phyloP scores from a whole-genome alignment of 2,888 invertebrate genomes.

The Microplitis manilae region DNA sequence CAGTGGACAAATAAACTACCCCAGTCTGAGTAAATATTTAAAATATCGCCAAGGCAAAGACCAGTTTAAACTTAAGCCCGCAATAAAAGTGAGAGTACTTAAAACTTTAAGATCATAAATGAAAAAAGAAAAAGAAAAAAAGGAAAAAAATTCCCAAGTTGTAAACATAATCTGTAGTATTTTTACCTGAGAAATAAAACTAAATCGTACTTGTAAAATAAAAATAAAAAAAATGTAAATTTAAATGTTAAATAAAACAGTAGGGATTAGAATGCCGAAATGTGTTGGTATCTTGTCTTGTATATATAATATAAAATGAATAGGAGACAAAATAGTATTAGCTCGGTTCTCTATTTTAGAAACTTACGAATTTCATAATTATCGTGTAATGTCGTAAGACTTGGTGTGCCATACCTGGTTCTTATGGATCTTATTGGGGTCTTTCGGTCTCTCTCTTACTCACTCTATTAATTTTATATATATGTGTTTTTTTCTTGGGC shows the following conservation, averaged over 20 bases:
- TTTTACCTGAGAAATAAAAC: constrained; percentile 10
- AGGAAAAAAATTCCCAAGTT: background rate
- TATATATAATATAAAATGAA: constrained; percentile 34
- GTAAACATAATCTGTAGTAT: background rate
- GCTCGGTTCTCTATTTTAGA: constrained; percentile 62
- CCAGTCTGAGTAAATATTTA: background rate
- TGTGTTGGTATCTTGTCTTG: constrained; percentile 1
- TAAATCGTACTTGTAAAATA: constrained; percentile 8
- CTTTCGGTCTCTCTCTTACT: constrained; percentile 13
- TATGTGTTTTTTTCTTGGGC: constrained; percentile 29
- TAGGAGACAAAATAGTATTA: constrained; percentile 49
- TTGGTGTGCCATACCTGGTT: constrained; percentile 51
- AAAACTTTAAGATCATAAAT: background rate
- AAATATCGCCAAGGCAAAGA: background rate
- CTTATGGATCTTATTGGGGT: constrained; percentile 18
- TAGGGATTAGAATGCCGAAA: background rate
- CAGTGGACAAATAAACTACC: background rate
- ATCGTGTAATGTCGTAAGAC: constrained; percentile 69
- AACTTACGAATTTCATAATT: constrained; percentile 72
- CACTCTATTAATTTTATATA: constrained; percentile 1
- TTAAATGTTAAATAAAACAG: background rate
- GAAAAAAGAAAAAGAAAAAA: background rate
- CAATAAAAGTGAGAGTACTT: constrained; percentile 35
- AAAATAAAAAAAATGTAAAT: constrained; percentile 10
- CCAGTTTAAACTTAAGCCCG: constrained; percentile 24